Evolutionary conservation across 2,888 invertebrate species (phyloP), one percentile per base, ranked within the genome.

Genomic region (Psylliodes chrysocephalus): DNA sequence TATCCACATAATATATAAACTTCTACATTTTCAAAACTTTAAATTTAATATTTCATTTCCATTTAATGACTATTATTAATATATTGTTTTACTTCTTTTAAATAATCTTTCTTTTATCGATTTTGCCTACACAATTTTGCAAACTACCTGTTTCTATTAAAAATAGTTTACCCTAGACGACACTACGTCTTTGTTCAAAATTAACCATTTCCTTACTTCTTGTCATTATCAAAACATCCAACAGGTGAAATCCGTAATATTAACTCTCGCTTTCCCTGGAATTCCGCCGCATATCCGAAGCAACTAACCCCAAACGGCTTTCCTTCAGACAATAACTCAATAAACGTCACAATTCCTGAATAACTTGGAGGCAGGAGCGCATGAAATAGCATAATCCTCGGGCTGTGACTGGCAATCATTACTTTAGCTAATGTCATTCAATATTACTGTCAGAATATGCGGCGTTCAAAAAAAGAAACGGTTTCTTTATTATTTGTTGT

Each of bases 401-500:
- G 51, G 63, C 28, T 59, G 40, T 49, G 53, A 63, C 35, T 33
- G 67, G 67, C 62, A 70, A 68, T 64, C 66, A 68, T 67, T 54
- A 25, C 40, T 46, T 53, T 61, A 55, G 59, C 64, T 66, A 61
- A 57, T 47, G 64, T 59, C 62, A 62, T 64, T 64, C 64, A 59
- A 55, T 52, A 66, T 68, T 66, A 66, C 61, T 52, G 63, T 60
- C 59, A 52, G 38, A 19, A 14, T 46, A 15, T 8, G 19, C 17
- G 30, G 19, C 28, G 12, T 46, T 56, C 15, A 1, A 18, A 44
- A 30, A 55, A 12, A n/a, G n/a, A 55, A 10, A 30, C 17, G 7
- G 10, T 40, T 40, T 17, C 17, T n/a, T 40, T 12, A 6, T 22
- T 22, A 22, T 22, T 22, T 22, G n/a, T n/a, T n/a, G n/a, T n/a